phyloP scores from a whole-genome alignment of 2,888 invertebrate genomes.

The Catocala fraxini region DNA sequence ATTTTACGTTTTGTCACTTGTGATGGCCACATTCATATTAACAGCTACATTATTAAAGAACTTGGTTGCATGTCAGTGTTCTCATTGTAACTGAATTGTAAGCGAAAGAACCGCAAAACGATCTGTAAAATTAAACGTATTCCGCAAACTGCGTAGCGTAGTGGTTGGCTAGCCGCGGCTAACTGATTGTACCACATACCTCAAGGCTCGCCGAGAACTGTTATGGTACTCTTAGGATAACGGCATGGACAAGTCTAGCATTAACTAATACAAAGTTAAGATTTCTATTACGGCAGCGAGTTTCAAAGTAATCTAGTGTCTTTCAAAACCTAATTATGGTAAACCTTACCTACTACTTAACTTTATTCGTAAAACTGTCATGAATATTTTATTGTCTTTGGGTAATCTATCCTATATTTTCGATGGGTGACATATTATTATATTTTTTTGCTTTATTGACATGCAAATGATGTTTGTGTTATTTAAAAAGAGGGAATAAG shows the following conservation, averaged over 20 bases:
- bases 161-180: conserved; percentile 47
- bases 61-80: conserved; percentile 9
- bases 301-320: background rate
- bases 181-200: conserved; percentile 67
- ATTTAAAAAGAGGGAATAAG: too few relatives aligned
- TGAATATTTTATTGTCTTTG: too few relatives aligned
- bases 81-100: conserved; percentile 12
- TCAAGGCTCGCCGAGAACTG: conserved; percentile 59
- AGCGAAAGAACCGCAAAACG: conserved; percentile 31
- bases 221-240: conserved; percentile 65
- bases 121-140: conserved; percentile 41
- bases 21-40: conserved; percentile 1
- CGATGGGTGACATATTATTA: too few relatives aligned
- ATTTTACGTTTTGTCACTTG: conserved; percentile 10
- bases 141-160: conserved; percentile 50
- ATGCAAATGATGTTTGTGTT: too few relatives aligned
- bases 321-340: too few relatives aligned
- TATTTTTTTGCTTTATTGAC: too few relatives aligned
- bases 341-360: too few relatives aligned
- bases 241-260: conserved; percentile 53
- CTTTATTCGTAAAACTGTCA: too few relatives aligned
- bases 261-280: conserved; percentile 34
- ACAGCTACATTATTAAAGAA: background rate
- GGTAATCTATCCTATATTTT: too few relatives aligned
- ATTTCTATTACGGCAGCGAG: conserved; percentile 29